Percentiles rank a stretch among this genome's conserved stretches.
Conservation (phyloP, 2,113 vertebrate genomes). For the Caracal caracal region DNA sequence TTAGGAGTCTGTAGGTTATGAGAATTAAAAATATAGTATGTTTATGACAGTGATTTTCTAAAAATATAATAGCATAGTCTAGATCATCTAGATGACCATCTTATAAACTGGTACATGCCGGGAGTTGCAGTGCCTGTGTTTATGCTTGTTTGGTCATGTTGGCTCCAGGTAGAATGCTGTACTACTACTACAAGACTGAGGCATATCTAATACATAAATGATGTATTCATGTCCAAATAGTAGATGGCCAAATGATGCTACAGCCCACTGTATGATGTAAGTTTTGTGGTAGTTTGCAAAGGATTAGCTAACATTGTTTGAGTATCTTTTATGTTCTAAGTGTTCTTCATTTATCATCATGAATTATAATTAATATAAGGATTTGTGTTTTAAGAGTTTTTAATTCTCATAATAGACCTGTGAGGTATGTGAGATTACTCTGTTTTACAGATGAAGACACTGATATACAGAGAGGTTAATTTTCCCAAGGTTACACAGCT, state of each 20-base stretch:
- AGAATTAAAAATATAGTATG: conserved; percentile 29
- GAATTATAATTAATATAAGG: conserved; percentile 1
- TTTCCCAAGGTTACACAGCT: not conserved
- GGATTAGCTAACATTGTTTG: not conserved
- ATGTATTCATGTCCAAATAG: not conserved
- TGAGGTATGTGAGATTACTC: not conserved
- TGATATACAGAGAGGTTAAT: conserved; percentile 31
- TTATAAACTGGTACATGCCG: not conserved
- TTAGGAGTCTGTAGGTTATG: not conserved
- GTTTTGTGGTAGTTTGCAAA: conserved; percentile 38
- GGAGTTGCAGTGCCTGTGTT: not conserved
- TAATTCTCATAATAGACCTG: not conserved
- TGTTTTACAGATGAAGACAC: conserved; percentile 2
- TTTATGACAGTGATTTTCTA: not conserved
- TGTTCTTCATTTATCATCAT: conserved; percentile 27
- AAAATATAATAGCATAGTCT: conserved; percentile 19
- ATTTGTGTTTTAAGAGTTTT: conserved; percentile 31
- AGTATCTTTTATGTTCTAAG: conserved; percentile 13
- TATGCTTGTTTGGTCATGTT: not conserved
- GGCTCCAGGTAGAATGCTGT: not conserved
- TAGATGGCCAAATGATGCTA: not conserved
- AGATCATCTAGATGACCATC: not conserved
- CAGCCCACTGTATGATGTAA: not conserved
- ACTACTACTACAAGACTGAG: not conserved
- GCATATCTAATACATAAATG: not conserved